Percentiles rank a stretch among this genome's conserved stretches.
phyloP scores from a whole-genome alignment of 1,140 invertebrate genomes.

The Frieseomelitta varia region DNA sequence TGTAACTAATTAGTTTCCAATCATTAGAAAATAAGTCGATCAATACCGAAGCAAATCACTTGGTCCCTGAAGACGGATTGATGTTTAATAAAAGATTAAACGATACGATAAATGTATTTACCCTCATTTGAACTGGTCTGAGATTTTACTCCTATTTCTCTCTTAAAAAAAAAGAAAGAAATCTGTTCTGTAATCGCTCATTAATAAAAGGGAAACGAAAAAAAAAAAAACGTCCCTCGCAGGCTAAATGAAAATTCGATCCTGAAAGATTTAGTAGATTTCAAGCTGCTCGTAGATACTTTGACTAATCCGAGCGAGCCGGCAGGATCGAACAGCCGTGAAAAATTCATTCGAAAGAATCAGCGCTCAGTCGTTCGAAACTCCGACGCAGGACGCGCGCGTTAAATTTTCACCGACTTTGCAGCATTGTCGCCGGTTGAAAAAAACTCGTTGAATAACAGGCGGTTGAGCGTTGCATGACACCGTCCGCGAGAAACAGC shows the following conservation, averaged over 20 bases:
- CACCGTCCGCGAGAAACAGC: background rate
- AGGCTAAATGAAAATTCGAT: background rate
- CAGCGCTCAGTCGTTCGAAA: background rate
- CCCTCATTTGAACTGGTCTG: too few relatives aligned
- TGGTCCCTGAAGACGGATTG: too few relatives aligned
- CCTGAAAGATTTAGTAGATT: background rate
- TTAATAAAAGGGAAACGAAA: background rate
- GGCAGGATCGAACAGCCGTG: background rate
- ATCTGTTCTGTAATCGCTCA: background rate
- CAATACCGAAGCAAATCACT: too few relatives aligned
- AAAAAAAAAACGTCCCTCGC: background rate
- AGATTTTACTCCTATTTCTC: background rate
- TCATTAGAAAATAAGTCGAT: too few relatives aligned
- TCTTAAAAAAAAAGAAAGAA: background rate
- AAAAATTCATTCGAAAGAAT: background rate
- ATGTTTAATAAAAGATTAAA: too few relatives aligned
- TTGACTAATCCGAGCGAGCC: background rate
- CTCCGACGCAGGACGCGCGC: background rate
- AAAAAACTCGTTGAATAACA: background rate
- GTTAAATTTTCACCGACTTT: background rate
- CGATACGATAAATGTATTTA: too few relatives aligned
- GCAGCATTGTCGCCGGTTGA: background rate
- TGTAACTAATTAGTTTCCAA: too few relatives aligned
- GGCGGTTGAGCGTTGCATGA: conserved; percentile 6
- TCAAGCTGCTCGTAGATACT: background rate